Evolutionary conservation across 2,888 invertebrate species (phyloP), one percentile per base, ranked within the genome.

Genomic region (Zaprionus obscuricornis): DNA sequence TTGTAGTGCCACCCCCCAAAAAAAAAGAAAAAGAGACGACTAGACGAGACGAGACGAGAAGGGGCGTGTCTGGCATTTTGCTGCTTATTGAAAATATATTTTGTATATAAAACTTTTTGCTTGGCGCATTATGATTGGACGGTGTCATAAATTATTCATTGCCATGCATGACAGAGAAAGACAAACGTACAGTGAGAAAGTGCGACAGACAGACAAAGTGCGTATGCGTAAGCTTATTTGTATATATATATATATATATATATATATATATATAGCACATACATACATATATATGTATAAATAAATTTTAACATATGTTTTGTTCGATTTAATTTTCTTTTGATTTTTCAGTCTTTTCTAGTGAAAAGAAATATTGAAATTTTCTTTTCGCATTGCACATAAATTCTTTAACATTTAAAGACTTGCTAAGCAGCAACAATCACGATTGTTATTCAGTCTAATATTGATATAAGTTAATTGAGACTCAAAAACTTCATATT

Each of bases 391-490:
- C n/a, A n/a, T n/a, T n/a, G n/a, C 14, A 18, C 34, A n/a, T n/a
- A 2, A 17, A 24, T 36, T 39, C 37, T 34, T 43, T 14, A 6
- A 11, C 39, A 16, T 29, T 54, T 46, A 31, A 31, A 1, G 10
- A 10, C 27, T 29, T 31, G 22, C 4, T 29, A 27, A 33, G 33
- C 17, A n/a, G 10, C 34, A 39, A 26, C 5, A 24, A 37, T n/a
- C 20, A n/a, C 5, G 22, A 43, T 49, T 69, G 57, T 56, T 65
- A 72, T 55, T 70, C 72, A 58, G 62, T 54, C 73, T 74, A 86
- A 87, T 86, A 87, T 86, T 86, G 87, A 86, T 70, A 67, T 71
- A 76, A 72, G 74, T 86, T 86, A 86, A 86, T 86, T 86, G 78
- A 83, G 74, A 71, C 71, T 73, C 78, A 69, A n/a, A n/a, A n/a